Conservation (phyloP, 2,888 invertebrate genomes). For the Drosophila buzzatii region DNA sequence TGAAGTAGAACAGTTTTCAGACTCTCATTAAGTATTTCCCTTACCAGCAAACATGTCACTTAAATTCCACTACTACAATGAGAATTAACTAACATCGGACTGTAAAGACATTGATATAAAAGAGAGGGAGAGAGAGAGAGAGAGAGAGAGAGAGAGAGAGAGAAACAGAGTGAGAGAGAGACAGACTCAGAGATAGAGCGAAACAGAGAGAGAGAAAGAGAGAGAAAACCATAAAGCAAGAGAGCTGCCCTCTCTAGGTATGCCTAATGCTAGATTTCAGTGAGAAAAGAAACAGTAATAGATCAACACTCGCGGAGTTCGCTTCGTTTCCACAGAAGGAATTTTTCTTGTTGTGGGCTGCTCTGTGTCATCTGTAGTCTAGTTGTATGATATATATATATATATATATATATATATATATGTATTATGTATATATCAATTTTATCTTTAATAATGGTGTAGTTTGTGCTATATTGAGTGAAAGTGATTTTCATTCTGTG, state of each 20-base stretch:
- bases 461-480: too few relatives aligned
- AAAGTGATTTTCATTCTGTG: too few relatives aligned
- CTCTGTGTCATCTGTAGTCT: slow-evolving; percentile 66
- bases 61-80: neutral
- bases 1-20: neutral
- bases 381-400: slow-evolving; percentile 67
- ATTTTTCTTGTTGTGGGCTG: slow-evolving; percentile 53
- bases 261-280: slow-evolving; percentile 1
- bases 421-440: neutral
- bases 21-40: neutral
- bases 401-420: neutral
- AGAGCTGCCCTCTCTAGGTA: slow-evolving; percentile 1
- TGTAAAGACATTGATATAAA: neutral
- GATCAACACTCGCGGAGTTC: slow-evolving; percentile 79
- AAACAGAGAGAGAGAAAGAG: neutral
- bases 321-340: slow-evolving; percentile 71
- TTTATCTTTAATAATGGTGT: too few relatives aligned
- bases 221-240: neutral
- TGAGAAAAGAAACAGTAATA: slow-evolving; percentile 69
- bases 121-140: neutral
- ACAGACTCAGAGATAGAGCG: too few relatives aligned
- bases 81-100: neutral
- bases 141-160: neutral
- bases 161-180: neutral
- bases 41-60: neutral